phyloP scores from a whole-genome alignment of 2,888 invertebrate genomes.

The Frankliniella intonsa region DNA sequence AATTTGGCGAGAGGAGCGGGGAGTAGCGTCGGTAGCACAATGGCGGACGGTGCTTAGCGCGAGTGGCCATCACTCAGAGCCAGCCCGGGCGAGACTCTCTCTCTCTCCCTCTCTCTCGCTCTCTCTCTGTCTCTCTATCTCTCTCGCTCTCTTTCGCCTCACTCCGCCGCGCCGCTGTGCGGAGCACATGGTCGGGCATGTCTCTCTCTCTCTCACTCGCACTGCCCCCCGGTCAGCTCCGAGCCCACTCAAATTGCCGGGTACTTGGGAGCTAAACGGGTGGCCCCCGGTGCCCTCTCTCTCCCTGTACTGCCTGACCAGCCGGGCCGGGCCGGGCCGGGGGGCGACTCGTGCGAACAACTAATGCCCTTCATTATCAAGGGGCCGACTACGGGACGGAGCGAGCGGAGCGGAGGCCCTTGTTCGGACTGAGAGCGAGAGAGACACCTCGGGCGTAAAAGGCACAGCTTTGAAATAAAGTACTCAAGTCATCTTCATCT shows the following conservation, averaged over 20 bases:
- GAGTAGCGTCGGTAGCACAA: constrained; percentile 18
- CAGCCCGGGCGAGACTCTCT: not conserved
- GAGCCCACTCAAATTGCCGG: not conserved
- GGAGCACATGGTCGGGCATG: not conserved
- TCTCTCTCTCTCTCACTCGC: not conserved
- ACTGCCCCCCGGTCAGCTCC: not conserved
- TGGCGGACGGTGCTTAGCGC: constrained; percentile 18
- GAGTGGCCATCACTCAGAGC: constrained; percentile 17
- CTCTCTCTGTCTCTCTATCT: not conserved
- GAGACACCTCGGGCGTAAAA: no score
- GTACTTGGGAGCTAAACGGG: constrained; percentile 22
- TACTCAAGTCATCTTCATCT: no score
- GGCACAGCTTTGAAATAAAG: no score
- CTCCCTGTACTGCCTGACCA: not conserved
- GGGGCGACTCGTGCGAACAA: no score
- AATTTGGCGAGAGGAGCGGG: not conserved
- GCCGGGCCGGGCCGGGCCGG: no score
- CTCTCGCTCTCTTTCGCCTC: not conserved
- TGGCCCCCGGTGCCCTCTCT: not conserved
- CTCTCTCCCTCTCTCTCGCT: not conserved
- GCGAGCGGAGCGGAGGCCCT: no score
- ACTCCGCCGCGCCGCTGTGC: not conserved
- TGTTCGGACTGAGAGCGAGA: no score
- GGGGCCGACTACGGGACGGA: no score
- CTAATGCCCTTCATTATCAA: no score